Base-by-base conservation (phyloP, 2,888 invertebrate species). In the Lasioglossum vierecki region DNA sequence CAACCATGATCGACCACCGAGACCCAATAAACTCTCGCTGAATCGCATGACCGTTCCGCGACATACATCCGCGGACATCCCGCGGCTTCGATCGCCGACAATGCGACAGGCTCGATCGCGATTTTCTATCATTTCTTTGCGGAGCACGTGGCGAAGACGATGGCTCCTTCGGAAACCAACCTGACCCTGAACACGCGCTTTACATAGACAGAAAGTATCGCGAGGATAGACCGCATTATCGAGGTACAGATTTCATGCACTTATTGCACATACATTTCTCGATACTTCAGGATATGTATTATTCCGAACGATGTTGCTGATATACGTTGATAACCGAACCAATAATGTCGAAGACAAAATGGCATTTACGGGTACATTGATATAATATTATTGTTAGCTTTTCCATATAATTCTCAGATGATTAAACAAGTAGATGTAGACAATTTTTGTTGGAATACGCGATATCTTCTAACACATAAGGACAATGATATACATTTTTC, bases 21-120 rank as follows among this genome's bases (percentile, higher is more conserved):
- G 77, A 76, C 80, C 83, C 85, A 85, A 86, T 88, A 88, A 83
- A 82, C 84, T 86, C 73, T 84, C 82, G 80, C 84, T 87, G 76
- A 82, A 84, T 85, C 82, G 79, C 78, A 35, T 35, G 53, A 39
- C 60, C 57, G 46, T 44, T 63, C 39, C 66, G 63, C 53, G 87
- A 77, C 79, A 76, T 78, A 85, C 81, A 76, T 82, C 80, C 80
- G 35, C 83, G 70, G 30, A 26, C 26, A 63, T 30, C 60, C 57
- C 57, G 66, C 66, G 66, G 66, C 30, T n/a, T 63, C 60, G 60
- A 63, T 63, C 60, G 26, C 60, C 30, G 60, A 26, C 60, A 4
- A 30, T 30, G 2, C 22, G 22, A 53, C 53, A 53, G 53, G 5
- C 60, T 30, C 53, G 53, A 53, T 49, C 49, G 22, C 53, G 53